Evolutionary conservation across 1,140 invertebrate species (phyloP), one percentile per base, ranked within the genome.

Genomic region (Drosophila funebris): DNA sequence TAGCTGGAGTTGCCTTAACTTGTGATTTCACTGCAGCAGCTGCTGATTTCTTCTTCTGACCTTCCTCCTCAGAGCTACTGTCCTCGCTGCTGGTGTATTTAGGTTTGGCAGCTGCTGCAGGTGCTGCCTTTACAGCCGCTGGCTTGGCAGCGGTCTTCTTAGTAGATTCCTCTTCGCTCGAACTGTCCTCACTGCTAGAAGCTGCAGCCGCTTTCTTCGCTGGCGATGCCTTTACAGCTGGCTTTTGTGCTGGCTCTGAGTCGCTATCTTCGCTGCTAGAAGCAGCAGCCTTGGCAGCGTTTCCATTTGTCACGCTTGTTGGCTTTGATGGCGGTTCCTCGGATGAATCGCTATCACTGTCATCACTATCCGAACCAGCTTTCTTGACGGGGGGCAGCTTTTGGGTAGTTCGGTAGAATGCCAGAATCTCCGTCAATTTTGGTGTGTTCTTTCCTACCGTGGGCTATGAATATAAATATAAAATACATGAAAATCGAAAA

Each of bases 381-480:
- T 33, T 41, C 27, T 91, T 80, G 4, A 84, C 63, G n/a, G 66
- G 39, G 3, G 85, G 75, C 29, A 94, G 61, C 53, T 94, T 94
- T 33, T 92, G 93, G 2, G 81, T 50, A 0, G 92, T 92, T 79
- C 93, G 93, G 78, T 92, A 94, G 66, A 92, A 91, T 14, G 90
- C 77, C 14, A 93, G 75, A 4, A 94, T 89, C 0, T 94, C 93
- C 0, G 68, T n/a, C 2, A 94, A 75, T 7, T 90, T 92, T 1
- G 94, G 93, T 1, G 91, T 92, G 46, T 93, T 93, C 78, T 94
- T 94, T 2, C 90, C 90, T 6, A 94, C 70, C 9, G 64, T 31
- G 31, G 89, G 76, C 84, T 90, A 62, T 6, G 31, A n/a, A 27
- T 11, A 33, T 3, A 29, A 14, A 24, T 46, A 22, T 13, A n/a